Percentiles rank a stretch among this genome's conserved stretches.
Conservation (phyloP, 2,113 vertebrate species). For the Alaudala cheleensis region DNA sequence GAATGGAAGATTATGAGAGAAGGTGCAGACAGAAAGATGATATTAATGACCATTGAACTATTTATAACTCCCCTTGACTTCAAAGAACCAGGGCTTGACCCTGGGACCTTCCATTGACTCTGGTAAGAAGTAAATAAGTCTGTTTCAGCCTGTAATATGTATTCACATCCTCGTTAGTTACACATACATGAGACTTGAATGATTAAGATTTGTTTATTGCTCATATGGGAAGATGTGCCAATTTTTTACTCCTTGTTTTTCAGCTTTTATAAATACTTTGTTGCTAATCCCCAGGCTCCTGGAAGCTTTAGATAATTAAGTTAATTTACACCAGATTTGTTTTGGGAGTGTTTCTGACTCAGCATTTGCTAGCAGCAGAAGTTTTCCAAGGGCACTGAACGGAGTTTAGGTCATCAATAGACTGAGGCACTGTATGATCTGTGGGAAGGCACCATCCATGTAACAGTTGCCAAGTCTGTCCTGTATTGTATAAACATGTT, state of each 20-base stretch:
- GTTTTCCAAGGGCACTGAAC: slow-evolving; percentile 64
- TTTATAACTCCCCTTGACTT: background rate
- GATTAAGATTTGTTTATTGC: background rate
- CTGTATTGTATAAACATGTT: slow-evolving; percentile 13
- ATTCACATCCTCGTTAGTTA: background rate
- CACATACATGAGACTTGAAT: background rate
- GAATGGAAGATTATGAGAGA: background rate
- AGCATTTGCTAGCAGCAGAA: slow-evolving; percentile 65
- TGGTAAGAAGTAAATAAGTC: background rate
- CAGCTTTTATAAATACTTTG: background rate
- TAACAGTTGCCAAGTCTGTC: slow-evolving; percentile 15
- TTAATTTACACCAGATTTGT: slow-evolving; percentile 63
- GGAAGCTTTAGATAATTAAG: slow-evolving; percentile 51
- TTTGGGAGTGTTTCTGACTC: slow-evolving; percentile 54
- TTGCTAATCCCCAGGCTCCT: slow-evolving; percentile 26
- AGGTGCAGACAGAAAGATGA: background rate
- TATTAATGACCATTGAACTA: background rate
- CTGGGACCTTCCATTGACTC: background rate
- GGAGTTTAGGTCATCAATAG: slow-evolving; percentile 48
- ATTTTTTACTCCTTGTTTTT: background rate
- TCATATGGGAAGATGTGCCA: background rate
- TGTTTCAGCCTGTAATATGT: background rate
- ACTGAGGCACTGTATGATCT: slow-evolving; percentile 35
- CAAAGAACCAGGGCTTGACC: background rate
- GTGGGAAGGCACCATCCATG: slow-evolving; percentile 7